Evolutionary conservation across 2,888 invertebrate species (phyloP).

Genomic region (Aquatica leii): DNA sequence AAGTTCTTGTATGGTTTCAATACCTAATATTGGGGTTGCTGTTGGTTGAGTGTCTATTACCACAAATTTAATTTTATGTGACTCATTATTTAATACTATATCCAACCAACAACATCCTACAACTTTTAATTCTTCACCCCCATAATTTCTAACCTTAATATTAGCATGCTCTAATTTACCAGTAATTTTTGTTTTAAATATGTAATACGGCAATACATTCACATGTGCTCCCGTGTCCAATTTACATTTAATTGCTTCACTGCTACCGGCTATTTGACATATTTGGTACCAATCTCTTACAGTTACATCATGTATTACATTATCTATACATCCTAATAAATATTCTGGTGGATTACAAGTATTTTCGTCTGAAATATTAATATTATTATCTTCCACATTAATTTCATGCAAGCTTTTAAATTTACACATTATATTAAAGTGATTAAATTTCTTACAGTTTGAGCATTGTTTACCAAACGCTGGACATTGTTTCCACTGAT

Average conservation of each 20-base stretch:
- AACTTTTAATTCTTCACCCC: background rate
- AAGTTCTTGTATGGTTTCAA: background rate
- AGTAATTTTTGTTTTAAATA: background rate
- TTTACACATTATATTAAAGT: background rate
- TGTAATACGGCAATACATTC: too few species aligned
- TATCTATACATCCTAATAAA: background rate
- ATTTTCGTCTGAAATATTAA: background rate
- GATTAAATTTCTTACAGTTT: background rate
- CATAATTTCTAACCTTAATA: background rate
- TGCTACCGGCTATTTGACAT: too few species aligned
- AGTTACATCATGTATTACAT: background rate
- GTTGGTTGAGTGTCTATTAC: background rate
- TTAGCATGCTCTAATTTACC: background rate
- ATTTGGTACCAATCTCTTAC: background rate
- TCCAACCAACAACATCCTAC: conserved; percentile 1
- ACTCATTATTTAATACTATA: background rate
- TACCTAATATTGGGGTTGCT: background rate
- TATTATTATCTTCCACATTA: background rate
- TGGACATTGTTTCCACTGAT: background rate
- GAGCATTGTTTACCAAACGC: background rate
- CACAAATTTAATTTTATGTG: background rate
- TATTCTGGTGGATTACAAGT: background rate
- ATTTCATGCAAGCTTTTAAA: too few species aligned
- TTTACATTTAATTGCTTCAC: background rate
- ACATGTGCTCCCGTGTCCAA: background rate